A percentile compares a stretch with the other conserved stretches of the same genome.
These are phyloP conservation scores for Anthonomus grandis DNA, from an alignment of 1,140 invertebrate species.

Conservation along the genomic window DNA sequence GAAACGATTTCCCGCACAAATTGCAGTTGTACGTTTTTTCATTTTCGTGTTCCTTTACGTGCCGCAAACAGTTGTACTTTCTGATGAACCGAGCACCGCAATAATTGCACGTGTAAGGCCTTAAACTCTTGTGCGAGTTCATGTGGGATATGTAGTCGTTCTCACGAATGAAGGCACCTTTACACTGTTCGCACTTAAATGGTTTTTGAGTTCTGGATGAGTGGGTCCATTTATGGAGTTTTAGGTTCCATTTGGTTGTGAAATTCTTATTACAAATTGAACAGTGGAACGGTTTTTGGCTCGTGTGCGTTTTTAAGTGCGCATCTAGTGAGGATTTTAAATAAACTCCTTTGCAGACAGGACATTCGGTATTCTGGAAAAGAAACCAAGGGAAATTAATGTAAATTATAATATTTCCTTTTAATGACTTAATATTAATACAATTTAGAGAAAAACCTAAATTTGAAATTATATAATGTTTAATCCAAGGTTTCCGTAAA, in stretches of 20 bases:
- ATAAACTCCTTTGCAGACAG: conserved; percentile 76
- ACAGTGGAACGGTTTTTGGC: conserved; percentile 71
- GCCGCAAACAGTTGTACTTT: conserved; percentile 87
- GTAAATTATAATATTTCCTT: too few species aligned
- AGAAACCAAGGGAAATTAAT: neutral
- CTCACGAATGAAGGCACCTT: conserved; percentile 76
- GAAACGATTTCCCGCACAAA: conserved; percentile 83
- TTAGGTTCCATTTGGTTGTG: conserved; percentile 85
- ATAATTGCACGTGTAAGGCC: conserved; percentile 86
- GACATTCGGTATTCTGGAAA: conserved; percentile 58
- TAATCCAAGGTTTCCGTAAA: too few species aligned
- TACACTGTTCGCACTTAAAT: conserved; percentile 80
- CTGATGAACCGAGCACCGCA: conserved; percentile 92
- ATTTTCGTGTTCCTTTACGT: conserved; percentile 85
- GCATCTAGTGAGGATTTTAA: conserved; percentile 73
- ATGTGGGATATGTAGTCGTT: conserved; percentile 78
- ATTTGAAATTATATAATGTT: too few species aligned
- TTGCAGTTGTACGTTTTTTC: conserved; percentile 86
- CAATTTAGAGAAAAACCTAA: too few species aligned
- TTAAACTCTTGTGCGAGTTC: conserved; percentile 75
- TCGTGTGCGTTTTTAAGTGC: conserved; percentile 75
- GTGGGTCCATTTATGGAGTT: conserved; percentile 87
- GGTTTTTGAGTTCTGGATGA: conserved; percentile 77
- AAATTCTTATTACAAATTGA: conserved; percentile 81
- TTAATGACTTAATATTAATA: too few species aligned